Evolutionary conservation across 2,797 vertebrate species (phyloP), one percentile per base, ranked within the genome.

Genomic region (Fringilla coelebs): DNA sequence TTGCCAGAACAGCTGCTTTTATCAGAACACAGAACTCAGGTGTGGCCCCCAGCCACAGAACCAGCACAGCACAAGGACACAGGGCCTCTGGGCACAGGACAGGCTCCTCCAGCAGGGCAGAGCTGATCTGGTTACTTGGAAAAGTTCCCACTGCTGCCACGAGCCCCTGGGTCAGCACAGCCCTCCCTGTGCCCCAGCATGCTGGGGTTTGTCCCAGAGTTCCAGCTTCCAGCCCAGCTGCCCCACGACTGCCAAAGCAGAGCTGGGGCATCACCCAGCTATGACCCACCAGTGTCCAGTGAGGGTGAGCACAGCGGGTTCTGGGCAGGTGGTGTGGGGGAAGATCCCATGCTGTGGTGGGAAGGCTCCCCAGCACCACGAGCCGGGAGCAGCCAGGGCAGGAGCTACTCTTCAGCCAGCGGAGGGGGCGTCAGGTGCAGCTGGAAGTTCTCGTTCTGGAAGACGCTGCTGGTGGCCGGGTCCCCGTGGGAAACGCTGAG

Each of bases 391-490:
- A 68, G 14, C 26, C 1, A 0, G 36, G n/a, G 73, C 55, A 52
- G 57, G 6, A 60, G 58, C 48, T 94, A 97, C 83, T 99, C 98
- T 66, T 99, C 98, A 10, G 98, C 72, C 88, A 98, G 87, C 0
- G 99, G 99, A 0, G 99, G 99, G 4, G 99, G 99, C 2, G 98
- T 97, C 62, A 99, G 99, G 46, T 99, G 99, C 7, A 99, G 98
- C 88, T 98, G 98, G 95, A 99, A 99, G 93, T 97, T 98, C 96
- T 99, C 98, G 0, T 98, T 98, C 97, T 98, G 98, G 97, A 99
- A 98, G 91, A 99, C 95, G 6, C 98, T 98, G 97, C 93, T 97
- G 78, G 98, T 76, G 90, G 98, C 96, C 1, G 95, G 72, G 80
- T 97, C 94, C 13, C 97, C 88, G 2, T 98, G 98, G 93, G 97